Base-by-base conservation (phyloP, 2,113 vertebrate species). In the Perccottus glenii region DNA sequence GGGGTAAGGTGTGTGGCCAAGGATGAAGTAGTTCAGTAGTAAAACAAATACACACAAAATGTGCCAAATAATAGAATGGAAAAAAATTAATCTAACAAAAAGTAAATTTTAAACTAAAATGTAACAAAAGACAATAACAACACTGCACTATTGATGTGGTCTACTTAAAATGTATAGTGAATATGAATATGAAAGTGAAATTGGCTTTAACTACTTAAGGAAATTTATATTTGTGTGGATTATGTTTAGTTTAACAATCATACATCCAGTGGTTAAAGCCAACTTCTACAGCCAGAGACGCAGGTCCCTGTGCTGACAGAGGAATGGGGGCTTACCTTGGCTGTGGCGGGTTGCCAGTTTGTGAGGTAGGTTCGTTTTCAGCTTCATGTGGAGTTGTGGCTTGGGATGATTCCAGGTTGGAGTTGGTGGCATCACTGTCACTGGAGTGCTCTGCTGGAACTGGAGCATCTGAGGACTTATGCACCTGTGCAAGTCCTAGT, bases 351-450 rank as follows among this genome's bases (percentile, higher is more conserved):
- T 85, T 81, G 79, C 91, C 81, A 64, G 88, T 93, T 82, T 94
- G 88, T 94, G 96, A 98, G 96, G 96, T 98, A 98, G 96, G 92
- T 88, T 90, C 88, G 89, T 88, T 88, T 93, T 94, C 63, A 81
- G 78, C 74, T 80, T 88, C 70, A 67, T 88, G 57, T 65, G 60
- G 40, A 40, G 74, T 33, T 77, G 80, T 46, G 56, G 71, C 57
- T 27, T 71, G 59, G 35, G 44, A 12, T 0, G 70, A 52, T 61
- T 87, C 80, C 49, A 60, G 49, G 43, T 40, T 73, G 14, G 76
- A 64, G 11, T 75, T 35, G 43, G 50, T 56, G 59, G 53, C 50
- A 6, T 67, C 48, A 9, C 42, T 9, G 6, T 79, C 76, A 51
- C 48, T 47, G 48, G 44, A n/a, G 32, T 14, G 44, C 49, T 86